phyloP scores from a whole-genome alignment of 2,113 vertebrate species.

The Ornithorhynchus anatinus region DNA sequence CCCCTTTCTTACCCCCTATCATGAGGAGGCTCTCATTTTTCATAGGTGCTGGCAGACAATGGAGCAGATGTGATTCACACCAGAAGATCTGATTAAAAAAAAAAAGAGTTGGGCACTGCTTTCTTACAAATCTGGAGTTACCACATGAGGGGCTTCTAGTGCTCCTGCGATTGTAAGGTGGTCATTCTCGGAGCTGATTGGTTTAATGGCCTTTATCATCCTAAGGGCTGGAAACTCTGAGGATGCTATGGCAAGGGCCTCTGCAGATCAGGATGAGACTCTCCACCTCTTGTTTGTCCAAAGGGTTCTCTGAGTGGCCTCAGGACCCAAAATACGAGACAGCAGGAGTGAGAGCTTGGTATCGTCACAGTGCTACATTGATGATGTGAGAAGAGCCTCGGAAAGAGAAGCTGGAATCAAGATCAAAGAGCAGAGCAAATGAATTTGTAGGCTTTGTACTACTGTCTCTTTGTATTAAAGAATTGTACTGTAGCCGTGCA shows the following conservation, averaged over 20 bases:
- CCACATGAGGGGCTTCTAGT: neutral
- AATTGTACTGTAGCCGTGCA: conserved; percentile 45
- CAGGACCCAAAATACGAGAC: neutral
- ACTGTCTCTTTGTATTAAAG: conserved; percentile 60
- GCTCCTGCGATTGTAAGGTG: neutral
- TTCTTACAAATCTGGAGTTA: conserved; percentile 18
- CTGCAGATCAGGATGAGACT: neutral
- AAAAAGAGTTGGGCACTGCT: conserved; percentile 8
- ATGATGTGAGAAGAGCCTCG: neutral
- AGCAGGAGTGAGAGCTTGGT: conserved; percentile 28
- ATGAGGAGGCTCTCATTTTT: conserved; percentile 58
- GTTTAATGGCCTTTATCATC: neutral
- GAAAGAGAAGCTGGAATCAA: neutral
- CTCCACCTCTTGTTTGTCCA: neutral
- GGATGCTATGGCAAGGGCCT: conserved; percentile 40
- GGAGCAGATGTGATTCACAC: conserved; percentile 71
- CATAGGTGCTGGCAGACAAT: conserved; percentile 76
- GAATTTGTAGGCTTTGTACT: conserved; percentile 65
- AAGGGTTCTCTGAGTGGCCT: conserved; percentile 22
- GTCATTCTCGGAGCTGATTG: neutral
- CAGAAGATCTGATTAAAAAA: conserved; percentile 44
- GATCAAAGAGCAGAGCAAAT: conserved; percentile 21
- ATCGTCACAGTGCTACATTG: neutral
- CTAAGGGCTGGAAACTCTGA: neutral
- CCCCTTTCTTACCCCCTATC: conserved; percentile 32